Evolutionary conservation across 37 sponge, comb jelly and placozoan species (phyloP).

Genomic region (Mnemiopsis leidyi): DNA sequence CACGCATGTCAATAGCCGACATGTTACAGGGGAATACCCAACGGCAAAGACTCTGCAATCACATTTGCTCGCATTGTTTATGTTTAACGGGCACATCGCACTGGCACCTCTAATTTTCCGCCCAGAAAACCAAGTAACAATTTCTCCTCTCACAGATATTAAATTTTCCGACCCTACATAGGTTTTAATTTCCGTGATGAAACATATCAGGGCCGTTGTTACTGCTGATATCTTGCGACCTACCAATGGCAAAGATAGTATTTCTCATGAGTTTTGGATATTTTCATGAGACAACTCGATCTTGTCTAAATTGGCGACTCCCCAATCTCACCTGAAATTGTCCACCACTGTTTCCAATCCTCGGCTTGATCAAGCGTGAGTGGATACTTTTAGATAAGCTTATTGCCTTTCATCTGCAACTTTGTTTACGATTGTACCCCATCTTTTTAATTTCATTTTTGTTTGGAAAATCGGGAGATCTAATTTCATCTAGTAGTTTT

Average conservation of each 20-base stretch:
- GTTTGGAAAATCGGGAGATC: neutral
- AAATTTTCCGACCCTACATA: too few species aligned
- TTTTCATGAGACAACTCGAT: neutral
- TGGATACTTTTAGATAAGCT: neutral
- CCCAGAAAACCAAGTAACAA: too few species aligned
- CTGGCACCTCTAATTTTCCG: too few species aligned
- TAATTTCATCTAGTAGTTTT: neutral
- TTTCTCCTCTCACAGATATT: too few species aligned
- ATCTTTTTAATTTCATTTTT: neutral
- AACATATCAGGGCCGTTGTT: too few species aligned
- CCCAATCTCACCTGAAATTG: neutral
- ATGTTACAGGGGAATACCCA: too few species aligned
- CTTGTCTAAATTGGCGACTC: neutral
- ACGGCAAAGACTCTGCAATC: too few species aligned
- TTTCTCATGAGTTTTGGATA: neutral
- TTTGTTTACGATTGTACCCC: neutral
- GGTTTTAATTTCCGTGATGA: neutral
- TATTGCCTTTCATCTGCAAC: neutral
- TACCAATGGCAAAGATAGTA: neutral
- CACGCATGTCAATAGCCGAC: too few species aligned
- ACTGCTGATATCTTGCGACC: too few species aligned
- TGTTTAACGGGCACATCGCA: too few species aligned
- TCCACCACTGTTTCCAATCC: neutral
- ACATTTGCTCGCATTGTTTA: neutral
- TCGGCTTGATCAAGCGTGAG: neutral